Evolutionary conservation across 2,797 vertebrate genomes (phyloP), one percentile per base, ranked within the genome.

Genomic region (Emydoidea blandingii): DNA sequence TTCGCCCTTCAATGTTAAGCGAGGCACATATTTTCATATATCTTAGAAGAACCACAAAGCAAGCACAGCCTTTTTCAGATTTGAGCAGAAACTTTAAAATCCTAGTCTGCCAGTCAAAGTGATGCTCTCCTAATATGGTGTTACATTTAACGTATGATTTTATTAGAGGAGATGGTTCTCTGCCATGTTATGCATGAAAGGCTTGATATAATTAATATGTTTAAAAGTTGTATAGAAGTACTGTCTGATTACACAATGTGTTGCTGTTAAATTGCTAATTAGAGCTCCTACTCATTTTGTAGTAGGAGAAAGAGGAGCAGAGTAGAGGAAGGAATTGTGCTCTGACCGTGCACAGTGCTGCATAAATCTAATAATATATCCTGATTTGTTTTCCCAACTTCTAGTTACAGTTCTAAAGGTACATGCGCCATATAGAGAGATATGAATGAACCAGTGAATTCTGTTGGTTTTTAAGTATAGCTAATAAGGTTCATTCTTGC

Each of bases 401-500:
- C 93, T 92, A 91, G 90, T 95, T 93, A 95, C 80, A 88, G 84
- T 97, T 97, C 91, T 90, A 21, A 90, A 95, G 86, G 91, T 92
- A 80, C 74, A 15, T 41, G 59, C 95, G 93, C 74, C 53, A 83
- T 92, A 72, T 59, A 8, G 92, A 89, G 81, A 94, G 95, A 89
- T 29, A 14, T 93, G 81, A 93, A 83, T 62, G 94, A 96, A 81
- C 86, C 93, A 62, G 74, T 86, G 91, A 97, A 79, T 95, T 95
- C 95, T 94, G 94, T 86, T 95, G 91, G 85, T 94, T 82, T 97
- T 97, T 96, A 96, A 95, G 95, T 97, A 95, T 94, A 95, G 96
- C 93, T 97, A 97, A 97, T 97, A 97, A 96, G 96, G 53, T 49
- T 95, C 88, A 95, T 97, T 97, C 95, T 95, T 97, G 94, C 94